A percentile compares a stretch with the other conserved stretches of the same genome.
These are phyloP conservation scores for Luidia sarsii DNA, from an alignment of 53 echinoderm and acorn worm species.

Conservation along the genomic window DNA sequence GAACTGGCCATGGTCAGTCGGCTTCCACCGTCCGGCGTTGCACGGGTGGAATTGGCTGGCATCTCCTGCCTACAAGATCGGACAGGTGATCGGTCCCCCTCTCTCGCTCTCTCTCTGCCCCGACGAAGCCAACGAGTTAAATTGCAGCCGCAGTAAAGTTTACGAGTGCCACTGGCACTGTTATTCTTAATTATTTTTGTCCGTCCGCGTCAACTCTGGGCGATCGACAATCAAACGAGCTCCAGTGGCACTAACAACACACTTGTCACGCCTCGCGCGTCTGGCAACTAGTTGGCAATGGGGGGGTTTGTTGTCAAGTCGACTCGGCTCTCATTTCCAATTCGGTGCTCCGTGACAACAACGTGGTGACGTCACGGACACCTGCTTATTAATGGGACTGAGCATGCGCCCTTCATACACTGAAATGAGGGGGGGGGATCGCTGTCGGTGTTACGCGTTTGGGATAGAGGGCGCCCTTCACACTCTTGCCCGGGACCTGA, in stretches of 20 bases:
- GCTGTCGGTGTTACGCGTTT: neutral
- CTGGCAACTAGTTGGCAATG: no score
- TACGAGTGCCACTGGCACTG: no score
- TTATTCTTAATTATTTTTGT: neutral
- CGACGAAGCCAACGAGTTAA: no score
- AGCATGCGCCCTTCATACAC: slow-evolving; percentile 39
- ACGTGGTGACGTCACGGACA: slow-evolving; percentile 50
- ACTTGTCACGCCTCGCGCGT: no score
- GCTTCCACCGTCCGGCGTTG: slow-evolving; percentile 62
- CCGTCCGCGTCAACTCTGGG: no score
- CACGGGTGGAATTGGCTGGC: slow-evolving; percentile 55
- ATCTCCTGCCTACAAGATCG: slow-evolving; percentile 41
- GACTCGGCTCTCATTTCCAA: slow-evolving; percentile 32
- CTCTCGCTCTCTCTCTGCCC: no score
- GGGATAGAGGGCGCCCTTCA: neutral
- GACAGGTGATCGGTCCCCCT: no score
- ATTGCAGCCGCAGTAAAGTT: no score
- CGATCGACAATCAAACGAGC: no score
- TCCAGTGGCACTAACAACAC: no score
- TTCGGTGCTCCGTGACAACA: slow-evolving; percentile 53
- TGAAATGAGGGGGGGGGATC: neutral
- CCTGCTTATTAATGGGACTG: slow-evolving; percentile 42
- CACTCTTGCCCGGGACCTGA: no score
- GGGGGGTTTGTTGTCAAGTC: slow-evolving; percentile 12
- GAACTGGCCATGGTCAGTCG: slow-evolving; percentile 39